These are phyloP conservation scores for Nasonia vitripennis DNA, from an alignment of 1,140 invertebrate species.

Conservation along the genomic window DNA sequence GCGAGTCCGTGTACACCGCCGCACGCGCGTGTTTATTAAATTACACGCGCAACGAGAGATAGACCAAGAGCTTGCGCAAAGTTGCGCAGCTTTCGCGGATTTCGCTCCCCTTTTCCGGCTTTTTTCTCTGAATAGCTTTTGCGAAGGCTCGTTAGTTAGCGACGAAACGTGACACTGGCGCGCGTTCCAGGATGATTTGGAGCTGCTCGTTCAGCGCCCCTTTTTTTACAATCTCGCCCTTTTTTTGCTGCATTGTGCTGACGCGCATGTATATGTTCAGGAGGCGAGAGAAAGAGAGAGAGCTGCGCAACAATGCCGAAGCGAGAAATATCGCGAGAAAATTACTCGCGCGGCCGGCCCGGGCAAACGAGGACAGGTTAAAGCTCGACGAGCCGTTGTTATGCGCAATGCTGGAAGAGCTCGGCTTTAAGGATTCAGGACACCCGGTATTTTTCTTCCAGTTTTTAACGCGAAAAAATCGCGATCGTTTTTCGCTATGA, in stretches of 20 bases:
- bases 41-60: slow-evolving; percentile 1
- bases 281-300: background rate
- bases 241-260: background rate
- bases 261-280: background rate
- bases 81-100: background rate
- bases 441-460: background rate
- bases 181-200: background rate
- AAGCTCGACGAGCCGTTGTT: background rate
- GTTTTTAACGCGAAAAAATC: background rate
- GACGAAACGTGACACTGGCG: background rate
- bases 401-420: background rate
- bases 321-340: slow-evolving; percentile 47
- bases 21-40: background rate
- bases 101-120: background rate
- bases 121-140: slow-evolving; percentile 3
- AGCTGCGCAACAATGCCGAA: background rate
- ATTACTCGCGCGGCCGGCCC: slow-evolving; percentile 5
- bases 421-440: slow-evolving; percentile 6
- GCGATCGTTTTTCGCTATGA: background rate
- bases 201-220: background rate
- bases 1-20: background rate
- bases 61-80: background rate
- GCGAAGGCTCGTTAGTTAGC: slow-evolving; percentile 8
- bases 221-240: slow-evolving; percentile 7
- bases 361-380: background rate